Conservation (phyloP, 2,888 invertebrate species). For the Microctonus aethiopoides region DNA sequence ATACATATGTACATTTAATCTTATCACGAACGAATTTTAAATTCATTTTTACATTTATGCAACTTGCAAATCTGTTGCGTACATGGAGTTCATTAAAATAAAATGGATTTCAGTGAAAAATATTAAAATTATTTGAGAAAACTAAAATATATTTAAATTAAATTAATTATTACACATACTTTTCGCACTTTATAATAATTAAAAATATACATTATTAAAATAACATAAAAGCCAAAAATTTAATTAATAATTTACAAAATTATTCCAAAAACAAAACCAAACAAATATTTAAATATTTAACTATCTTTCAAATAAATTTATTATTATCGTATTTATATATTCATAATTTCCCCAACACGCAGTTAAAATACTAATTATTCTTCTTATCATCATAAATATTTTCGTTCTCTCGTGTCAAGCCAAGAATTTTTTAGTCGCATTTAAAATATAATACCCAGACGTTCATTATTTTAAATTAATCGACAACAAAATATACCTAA, state of each 20-base stretch:
- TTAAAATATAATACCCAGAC: neutral
- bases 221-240: neutral
- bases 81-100: neutral
- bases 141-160: neutral
- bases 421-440: neutral
- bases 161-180: neutral
- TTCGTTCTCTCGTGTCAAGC: neutral
- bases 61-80: too few species aligned
- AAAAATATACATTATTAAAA: neutral
- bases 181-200: neutral
- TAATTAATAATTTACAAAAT: neutral
- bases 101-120: neutral
- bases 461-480: neutral
- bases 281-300: neutral
- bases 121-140: neutral
- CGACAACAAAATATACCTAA: constrained; percentile 69
- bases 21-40: too few species aligned
- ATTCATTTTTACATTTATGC: too few species aligned
- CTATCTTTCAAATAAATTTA: neutral
- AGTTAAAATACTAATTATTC: too few species aligned
- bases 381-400: neutral
- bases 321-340: neutral
- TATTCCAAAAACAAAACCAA: neutral
- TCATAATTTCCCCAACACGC: neutral
- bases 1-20: too few species aligned